Percentiles rank a stretch among this genome's conserved stretches.
These are phyloP conservation scores for Tetragonisca angustula DNA, from an alignment of 2,888 invertebrate species.

Conservation along the genomic window DNA sequence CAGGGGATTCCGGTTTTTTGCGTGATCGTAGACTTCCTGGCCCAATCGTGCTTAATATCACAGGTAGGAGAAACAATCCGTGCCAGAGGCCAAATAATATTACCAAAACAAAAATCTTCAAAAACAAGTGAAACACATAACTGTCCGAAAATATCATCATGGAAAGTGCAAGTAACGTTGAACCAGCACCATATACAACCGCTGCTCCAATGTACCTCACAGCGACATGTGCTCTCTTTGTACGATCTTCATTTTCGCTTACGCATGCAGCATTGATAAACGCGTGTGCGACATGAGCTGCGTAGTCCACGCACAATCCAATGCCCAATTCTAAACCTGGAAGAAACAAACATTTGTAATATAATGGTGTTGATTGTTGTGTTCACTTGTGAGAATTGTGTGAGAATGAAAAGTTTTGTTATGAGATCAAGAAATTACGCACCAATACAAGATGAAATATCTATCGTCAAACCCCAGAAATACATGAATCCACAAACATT, in stretches of 20 bases:
- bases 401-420: neutral
- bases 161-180: conserved; percentile 90
- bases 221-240: conserved; percentile 86
- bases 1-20: neutral
- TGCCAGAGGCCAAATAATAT: conserved; percentile 92
- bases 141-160: conserved; percentile 89
- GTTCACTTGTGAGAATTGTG: no score
- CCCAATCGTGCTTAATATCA: conserved; percentile 90
- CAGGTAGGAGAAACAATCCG: conserved; percentile 91
- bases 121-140: conserved; percentile 91
- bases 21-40: conserved; percentile 83
- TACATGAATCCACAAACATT: conserved; percentile 92
- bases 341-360: neutral
- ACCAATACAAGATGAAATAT: conserved; percentile 92
- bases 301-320: conserved; percentile 93
- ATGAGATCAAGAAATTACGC: neutral
- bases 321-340: conserved; percentile 89
- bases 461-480: conserved; percentile 92
- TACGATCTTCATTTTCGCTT: conserved; percentile 76
- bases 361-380: neutral
- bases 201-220: conserved; percentile 91
- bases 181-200: conserved; percentile 91
- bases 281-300: conserved; percentile 92
- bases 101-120: conserved; percentile 91
- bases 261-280: conserved; percentile 87